Evolutionary conservation across 2,888 invertebrate species (phyloP), one percentile per base, ranked within the genome.

Genomic region (Latrodectus elegans): DNA sequence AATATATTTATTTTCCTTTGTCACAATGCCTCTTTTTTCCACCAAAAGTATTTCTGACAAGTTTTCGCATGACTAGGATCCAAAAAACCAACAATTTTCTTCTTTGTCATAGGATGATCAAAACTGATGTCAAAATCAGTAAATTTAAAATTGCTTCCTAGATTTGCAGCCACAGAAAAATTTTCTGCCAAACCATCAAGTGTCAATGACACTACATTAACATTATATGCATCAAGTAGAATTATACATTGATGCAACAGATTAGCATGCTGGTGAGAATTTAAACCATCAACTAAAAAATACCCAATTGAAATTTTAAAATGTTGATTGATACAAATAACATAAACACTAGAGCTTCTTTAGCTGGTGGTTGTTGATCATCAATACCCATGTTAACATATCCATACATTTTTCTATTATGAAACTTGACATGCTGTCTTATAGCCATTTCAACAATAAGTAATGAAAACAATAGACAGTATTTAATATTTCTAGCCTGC

Each of bases 101-200:
- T 26, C 12, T 51, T 38, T 10, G 67, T 53, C 10, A 8, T 67
- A 49, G 73, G 73, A 49, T 84, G 78, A 0, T 9, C 22, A 73
- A 84, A 78, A 4, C 17, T 64, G 22, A 78, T 17, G 0, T 49
- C 12, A n/a, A 78, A 14, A 68, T 65, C 51, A 1, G 22, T 15
- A 17, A n/a, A 8, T 15, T 67, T 60, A n/a, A 65, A 22, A 10
- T 6, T 3, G 38, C 78, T 79, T 1, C 84, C 84, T 17, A 73
- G 17, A 17, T 77, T 14, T 14, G 15, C 78, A n/a, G 78, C 78
- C 68, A 73, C 72, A 8, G 65, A n/a, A 8, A 73, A 15, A 55
- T 84, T 84, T 8, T 52, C 51, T n/a, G 53, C 12, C 26, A 73
- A 17, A 10, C 73, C 78, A 78, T 84, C 84, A 73, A 73, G 74